Base-by-base conservation (phyloP, 1,140 invertebrate species). In the Centruroides vittatus region DNA sequence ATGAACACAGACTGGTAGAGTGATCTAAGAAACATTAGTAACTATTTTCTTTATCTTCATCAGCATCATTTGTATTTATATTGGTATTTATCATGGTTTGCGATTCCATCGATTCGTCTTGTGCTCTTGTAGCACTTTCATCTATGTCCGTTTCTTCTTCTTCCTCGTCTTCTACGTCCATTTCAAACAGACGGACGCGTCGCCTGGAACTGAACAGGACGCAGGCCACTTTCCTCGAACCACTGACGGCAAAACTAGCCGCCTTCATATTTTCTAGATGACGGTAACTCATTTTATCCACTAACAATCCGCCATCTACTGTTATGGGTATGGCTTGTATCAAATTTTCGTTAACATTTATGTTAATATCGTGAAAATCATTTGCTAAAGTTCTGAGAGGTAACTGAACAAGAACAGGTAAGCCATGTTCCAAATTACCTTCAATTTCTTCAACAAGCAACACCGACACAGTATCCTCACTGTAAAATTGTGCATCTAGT, bases 161-260 rank as follows among this genome's bases (percentile, higher is more conserved):
- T 5, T 76, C 75, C 65, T 94, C 92, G 6, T 88, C 87, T 69
- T 92, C 89, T 0, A 84, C 85, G 77, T 95, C 92, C 82, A 93
- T 93, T 72, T 95, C 89, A 69, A 89, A 88, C 47, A 94, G 78
- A 62, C 87, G 78, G 51, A 95, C 85, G 72, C 89, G 88, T 58
- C 86, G 80, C 61, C 78, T 76, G 66, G 81, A 88, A 68, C 87
- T 84, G 13, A 86, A 86, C 10, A 94, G 74, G 59, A 95, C 81
- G 53, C 91, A 87, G 9, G 89, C 85, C 35, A 95, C 88, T 78
- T 93, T 91, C 49, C 92, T 78, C 10, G 82, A 80, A 0, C 91
- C 89, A 61, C 89, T 93, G 0, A 95, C 89, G 6, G 89, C 85
- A 64, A 94, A 80, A 66, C 76, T 76, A 58, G 77, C 79, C 3